These are phyloP conservation scores for Nemoura dubitans DNA, from an alignment of 2,888 invertebrate species.

Conservation along the genomic window DNA sequence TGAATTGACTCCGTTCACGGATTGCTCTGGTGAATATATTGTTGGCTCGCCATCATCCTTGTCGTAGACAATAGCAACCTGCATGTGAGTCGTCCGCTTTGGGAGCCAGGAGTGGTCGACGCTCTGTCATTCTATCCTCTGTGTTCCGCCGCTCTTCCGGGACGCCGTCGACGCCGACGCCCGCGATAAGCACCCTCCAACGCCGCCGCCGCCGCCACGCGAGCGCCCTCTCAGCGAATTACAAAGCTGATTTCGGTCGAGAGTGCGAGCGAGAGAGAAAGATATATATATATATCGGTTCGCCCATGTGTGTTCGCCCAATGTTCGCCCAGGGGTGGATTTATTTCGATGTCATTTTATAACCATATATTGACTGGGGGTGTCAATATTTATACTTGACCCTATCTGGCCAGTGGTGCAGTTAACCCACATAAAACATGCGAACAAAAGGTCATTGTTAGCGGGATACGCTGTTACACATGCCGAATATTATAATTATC, in stretches of 20 bases:
- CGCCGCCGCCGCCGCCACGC: neutral
- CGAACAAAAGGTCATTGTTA: conserved; percentile 37
- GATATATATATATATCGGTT: no score
- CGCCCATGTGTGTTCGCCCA: no score
- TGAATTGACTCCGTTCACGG: no score
- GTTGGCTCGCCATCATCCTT: no score
- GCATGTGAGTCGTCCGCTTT: no score
- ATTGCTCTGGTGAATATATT: no score
- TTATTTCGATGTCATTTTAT: conserved; percentile 35
- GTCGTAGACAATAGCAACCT: no score
- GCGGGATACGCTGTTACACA: neutral
- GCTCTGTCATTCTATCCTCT: no score
- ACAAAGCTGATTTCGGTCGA: conserved; percentile 28
- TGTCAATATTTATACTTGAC: conserved; percentile 41
- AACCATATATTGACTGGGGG: conserved; percentile 41
- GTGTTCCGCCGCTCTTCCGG: no score
- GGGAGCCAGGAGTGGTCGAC: no score
- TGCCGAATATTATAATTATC: conserved; percentile 35
- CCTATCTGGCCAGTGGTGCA: conserved; percentile 42
- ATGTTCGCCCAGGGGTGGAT: neutral
- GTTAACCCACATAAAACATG: conserved; percentile 40
- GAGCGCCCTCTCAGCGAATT: conserved; percentile 10
- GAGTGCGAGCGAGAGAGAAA: no score
- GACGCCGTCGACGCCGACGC: neutral
- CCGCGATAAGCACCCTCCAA: neutral